These are phyloP conservation scores for Rhabdomys dilectus DNA, from an alignment of 2,113 vertebrate genomes.

Conservation along the genomic window DNA sequence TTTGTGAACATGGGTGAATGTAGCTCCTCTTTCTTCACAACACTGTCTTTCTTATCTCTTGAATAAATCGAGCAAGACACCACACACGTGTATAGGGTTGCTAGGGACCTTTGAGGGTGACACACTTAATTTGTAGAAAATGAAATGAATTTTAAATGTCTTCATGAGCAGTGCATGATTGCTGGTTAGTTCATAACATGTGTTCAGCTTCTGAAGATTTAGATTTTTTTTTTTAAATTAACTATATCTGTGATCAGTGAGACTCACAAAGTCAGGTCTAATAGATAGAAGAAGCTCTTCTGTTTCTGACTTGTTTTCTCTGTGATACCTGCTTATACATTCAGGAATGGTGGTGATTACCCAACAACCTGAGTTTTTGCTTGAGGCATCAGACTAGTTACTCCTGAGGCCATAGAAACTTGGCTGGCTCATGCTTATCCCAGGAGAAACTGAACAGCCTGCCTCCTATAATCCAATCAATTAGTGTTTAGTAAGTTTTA, in stretches of 20 bases:
- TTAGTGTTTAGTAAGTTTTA: conserved; percentile 66
- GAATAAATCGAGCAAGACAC: neutral
- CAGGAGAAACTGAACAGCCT: conserved; percentile 10
- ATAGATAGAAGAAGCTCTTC: neutral
- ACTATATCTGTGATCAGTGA: neutral
- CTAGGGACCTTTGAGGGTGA: neutral
- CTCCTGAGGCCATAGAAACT: conserved; percentile 27
- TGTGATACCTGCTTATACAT: neutral
- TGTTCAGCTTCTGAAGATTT: neutral
- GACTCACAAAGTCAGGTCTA: neutral
- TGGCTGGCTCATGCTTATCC: neutral
- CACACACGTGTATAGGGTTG: neutral
- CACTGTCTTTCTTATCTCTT: neutral
- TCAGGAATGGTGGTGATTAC: conserved; percentile 20
- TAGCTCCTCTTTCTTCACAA: neutral
- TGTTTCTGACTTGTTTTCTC: conserved; percentile 53
- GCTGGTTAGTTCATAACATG: neutral
- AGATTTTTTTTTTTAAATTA: too few species aligned
- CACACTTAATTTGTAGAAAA: conserved; percentile 17
- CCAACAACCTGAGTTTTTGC: conserved; percentile 27
- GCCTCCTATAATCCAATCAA: conserved; percentile 49
- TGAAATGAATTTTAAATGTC: neutral
- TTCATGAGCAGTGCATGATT: neutral
- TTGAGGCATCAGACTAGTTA: neutral
- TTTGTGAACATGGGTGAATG: neutral